phyloP scores from a whole-genome alignment of 2,888 invertebrate genomes.

The Belgica antarctica region DNA sequence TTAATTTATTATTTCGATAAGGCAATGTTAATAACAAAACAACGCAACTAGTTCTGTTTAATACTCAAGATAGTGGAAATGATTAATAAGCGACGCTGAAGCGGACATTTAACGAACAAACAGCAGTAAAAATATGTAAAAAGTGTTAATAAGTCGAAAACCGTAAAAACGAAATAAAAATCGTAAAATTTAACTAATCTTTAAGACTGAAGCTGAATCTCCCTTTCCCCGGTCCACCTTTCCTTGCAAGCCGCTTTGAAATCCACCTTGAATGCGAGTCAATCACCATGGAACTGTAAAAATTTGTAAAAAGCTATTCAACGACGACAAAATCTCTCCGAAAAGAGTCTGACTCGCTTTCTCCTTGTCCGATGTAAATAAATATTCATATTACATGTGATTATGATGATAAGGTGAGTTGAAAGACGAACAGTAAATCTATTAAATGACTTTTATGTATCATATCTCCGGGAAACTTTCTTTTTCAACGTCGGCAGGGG shows the following conservation, averaged over 20 bases:
- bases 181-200: constrained; percentile 27
- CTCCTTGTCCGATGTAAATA: constrained; percentile 35
- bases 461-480: constrained; percentile 12
- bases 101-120: background rate
- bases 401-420: constrained; percentile 42
- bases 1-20: constrained; percentile 42
- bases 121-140: constrained; percentile 18
- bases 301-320: constrained; percentile 34
- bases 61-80: constrained; percentile 42
- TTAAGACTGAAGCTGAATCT: constrained; percentile 3
- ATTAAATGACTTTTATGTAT: background rate
- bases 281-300: constrained; percentile 32
- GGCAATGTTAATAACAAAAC: constrained; percentile 24
- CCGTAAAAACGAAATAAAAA: constrained; percentile 16
- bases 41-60: constrained; percentile 40
- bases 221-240: background rate
- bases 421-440: constrained; percentile 6
- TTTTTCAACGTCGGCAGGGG: constrained; percentile 7
- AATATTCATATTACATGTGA: constrained; percentile 43
- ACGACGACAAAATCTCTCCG: constrained; percentile 23
- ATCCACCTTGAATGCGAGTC: background rate
- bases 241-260: background rate
- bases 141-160: constrained; percentile 25
- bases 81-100: too few relatives aligned
- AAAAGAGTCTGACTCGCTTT: constrained; percentile 21